Percentiles rank a stretch among this genome's conserved stretches.
phyloP scores from a whole-genome alignment of 1,140 invertebrate species.

The Aphaenogaster ashmeadi region DNA sequence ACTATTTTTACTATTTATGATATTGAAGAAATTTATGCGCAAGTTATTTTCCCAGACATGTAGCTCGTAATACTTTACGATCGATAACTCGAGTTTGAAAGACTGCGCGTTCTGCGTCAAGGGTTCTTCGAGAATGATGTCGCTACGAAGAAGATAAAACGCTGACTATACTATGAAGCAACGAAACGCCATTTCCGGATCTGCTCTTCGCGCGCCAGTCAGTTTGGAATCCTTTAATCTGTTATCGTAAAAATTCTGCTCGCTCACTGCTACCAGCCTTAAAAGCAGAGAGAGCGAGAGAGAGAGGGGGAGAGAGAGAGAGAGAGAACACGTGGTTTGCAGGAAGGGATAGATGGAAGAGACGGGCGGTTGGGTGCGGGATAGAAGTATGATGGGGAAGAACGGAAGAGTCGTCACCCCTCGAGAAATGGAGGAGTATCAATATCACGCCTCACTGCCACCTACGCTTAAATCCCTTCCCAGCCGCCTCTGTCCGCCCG shows the following conservation, averaged over 20 bases:
- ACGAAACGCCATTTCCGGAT: slow-evolving; percentile 64
- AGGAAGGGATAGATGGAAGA: slow-evolving; percentile 32
- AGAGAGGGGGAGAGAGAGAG: neutral
- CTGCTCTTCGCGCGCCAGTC: slow-evolving; percentile 68
- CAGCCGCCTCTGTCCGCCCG: slow-evolving; percentile 57
- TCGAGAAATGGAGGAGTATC: slow-evolving; percentile 81
- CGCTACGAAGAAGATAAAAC: slow-evolving; percentile 46
- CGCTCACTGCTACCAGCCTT: slow-evolving; percentile 73
- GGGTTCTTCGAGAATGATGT: slow-evolving; percentile 43
- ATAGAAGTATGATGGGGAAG: slow-evolving; percentile 60
- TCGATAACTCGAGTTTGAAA: slow-evolving; percentile 58
- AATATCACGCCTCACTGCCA: slow-evolving; percentile 83
- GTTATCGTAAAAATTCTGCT: slow-evolving; percentile 82
- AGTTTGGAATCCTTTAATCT: slow-evolving; percentile 74
- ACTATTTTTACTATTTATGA: slow-evolving; percentile 37
- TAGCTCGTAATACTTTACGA: slow-evolving; percentile 41
- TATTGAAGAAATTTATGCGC: slow-evolving; percentile 37
- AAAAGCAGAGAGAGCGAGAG: slow-evolving; percentile 44
- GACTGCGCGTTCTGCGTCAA: slow-evolving; percentile 27
- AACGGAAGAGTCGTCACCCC: slow-evolving; percentile 77
- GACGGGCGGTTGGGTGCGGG: slow-evolving; percentile 4
- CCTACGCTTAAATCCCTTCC: slow-evolving; percentile 71
- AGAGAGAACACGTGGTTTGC: slow-evolving; percentile 43
- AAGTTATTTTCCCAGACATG: slow-evolving; percentile 45
- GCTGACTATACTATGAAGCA: slow-evolving; percentile 44